A percentile compares a stretch with the other conserved stretches of the same genome.
Conservation (phyloP, 2,113 vertebrate species). For the Chloroceryle aenea region DNA sequence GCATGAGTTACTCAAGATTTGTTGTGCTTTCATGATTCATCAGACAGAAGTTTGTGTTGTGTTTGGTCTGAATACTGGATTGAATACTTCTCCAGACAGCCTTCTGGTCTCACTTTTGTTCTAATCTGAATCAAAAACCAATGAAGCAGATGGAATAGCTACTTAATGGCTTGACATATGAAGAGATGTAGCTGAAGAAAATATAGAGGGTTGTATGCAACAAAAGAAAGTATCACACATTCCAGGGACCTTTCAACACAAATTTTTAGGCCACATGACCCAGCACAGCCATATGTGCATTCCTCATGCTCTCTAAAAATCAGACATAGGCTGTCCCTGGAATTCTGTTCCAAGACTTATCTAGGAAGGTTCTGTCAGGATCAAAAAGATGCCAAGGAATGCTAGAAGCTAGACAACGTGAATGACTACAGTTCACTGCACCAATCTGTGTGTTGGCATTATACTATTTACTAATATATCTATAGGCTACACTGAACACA, state of each 20-base stretch:
- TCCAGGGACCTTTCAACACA: not conserved
- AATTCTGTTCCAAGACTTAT: not conserved
- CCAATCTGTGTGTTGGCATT: not conserved
- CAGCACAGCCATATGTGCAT: not conserved
- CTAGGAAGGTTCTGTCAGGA: not conserved
- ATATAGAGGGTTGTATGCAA: not conserved
- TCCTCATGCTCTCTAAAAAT: not conserved
- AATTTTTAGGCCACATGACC: not conserved
- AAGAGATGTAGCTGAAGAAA: not conserved
- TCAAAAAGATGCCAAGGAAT: not conserved
- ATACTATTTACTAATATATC: not conserved
- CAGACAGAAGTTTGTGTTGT: not conserved
- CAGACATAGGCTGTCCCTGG: fast-evolving
- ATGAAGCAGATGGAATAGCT: not conserved
- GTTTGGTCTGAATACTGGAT: not conserved
- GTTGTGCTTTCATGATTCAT: not conserved
- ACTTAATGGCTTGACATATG: not conserved
- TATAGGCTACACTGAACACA: not conserved
- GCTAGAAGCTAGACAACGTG: not conserved
- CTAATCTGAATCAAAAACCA: not conserved
- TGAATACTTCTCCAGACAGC: not conserved
- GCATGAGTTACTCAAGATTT: not conserved
- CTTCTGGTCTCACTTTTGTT: not conserved
- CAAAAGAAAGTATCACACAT: fast-evolving
- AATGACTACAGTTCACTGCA: not conserved